Evolutionary conservation across 2,797 vertebrate genomes (phyloP), one percentile per base, ranked within the genome.

Genomic region (Sarcoramphus papa): DNA sequence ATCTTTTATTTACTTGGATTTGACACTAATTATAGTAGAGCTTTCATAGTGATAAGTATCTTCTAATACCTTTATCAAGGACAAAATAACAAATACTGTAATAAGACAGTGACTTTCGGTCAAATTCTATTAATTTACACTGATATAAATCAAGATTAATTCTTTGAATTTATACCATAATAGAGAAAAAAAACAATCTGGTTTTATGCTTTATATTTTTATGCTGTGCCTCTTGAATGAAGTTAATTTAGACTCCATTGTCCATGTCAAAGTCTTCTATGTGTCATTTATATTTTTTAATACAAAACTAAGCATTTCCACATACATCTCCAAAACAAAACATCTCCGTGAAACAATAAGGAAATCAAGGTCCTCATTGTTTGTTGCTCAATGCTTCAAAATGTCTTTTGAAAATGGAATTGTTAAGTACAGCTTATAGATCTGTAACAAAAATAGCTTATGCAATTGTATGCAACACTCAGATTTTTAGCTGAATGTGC

Each of bases 1-100:
- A 64, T 85, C 7, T 92, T 86, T 65, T 94, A 83, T 95, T 95
- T 93, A 94, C 56, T 78, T 64, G 40, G 74, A 90, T 64, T 67
- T 91, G 80, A 92, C 54, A 56, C n/a, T 94, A 94, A 93, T 81
- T 89, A 74, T 13, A 84, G 53, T 25, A 59, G 45, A 91, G 48
- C 35, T 92, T 92, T 92, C 86, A 77, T 3, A 53, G 56, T 30
- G 62, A 77, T 41, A 94, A 93, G 83, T 54, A 51, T 43, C 53
- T 88, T 90, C 40, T 80, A 56, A 70, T 72, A 56, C 16, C 48
- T 88, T 90, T 85, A 76, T 43, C 72, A 90, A 69, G 81, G 69
- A 78, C 30, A 90, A 92, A 85, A 88, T 41, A 89, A 60, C 18
- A 83, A 81, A 80, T 37, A 41, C 25, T 48, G 4, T 62, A 83